phyloP scores from a whole-genome alignment of 2,888 invertebrate species.

The Desoria tigrina region DNA sequence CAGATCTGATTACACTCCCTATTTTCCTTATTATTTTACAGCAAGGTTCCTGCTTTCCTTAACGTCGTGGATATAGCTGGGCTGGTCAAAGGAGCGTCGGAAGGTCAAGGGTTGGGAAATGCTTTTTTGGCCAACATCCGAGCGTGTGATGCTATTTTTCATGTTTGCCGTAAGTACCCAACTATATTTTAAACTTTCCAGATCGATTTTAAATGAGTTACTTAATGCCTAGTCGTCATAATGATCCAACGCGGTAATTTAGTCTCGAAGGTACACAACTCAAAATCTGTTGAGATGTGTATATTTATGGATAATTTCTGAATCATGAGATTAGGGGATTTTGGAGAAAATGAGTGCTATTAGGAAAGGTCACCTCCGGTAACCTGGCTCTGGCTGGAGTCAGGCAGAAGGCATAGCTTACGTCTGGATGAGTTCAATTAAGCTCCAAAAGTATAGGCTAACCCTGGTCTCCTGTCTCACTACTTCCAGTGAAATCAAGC shows the following conservation, averaged over 20 bases:
- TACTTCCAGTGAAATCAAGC: too few relatives aligned
- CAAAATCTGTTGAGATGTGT: background rate
- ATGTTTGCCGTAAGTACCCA: slow-evolving; percentile 82
- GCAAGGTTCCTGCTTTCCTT: slow-evolving; percentile 96
- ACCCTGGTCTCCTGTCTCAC: too few relatives aligned
- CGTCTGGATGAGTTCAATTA: slow-evolving; percentile 7
- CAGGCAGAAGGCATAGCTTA: slow-evolving; percentile 11
- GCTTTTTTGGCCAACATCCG: slow-evolving; percentile 98
- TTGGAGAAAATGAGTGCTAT: slow-evolving; percentile 6
- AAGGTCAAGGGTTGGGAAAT: slow-evolving; percentile 91
- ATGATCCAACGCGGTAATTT: background rate
- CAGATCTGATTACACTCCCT: too few relatives aligned
- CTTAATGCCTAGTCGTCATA: background rate
- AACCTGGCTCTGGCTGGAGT: slow-evolving; percentile 14
- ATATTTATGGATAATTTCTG: background rate
- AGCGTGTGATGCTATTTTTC: slow-evolving; percentile 97
- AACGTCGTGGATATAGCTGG: slow-evolving; percentile 99
- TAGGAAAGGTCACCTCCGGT: slow-evolving; percentile 19
- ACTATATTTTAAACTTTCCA: background rate
- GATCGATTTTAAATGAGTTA: slow-evolving; percentile 10
- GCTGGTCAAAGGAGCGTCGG: slow-evolving; percentile 94
- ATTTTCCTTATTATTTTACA: too few relatives aligned
- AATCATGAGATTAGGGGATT: background rate
- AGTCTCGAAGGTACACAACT: too few relatives aligned
- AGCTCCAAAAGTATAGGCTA: too few relatives aligned